Percentiles rank a stretch among this genome's conserved stretches.
phyloP scores from a whole-genome alignment of 2,797 vertebrate genomes.

The Microhierax caerulescens region DNA sequence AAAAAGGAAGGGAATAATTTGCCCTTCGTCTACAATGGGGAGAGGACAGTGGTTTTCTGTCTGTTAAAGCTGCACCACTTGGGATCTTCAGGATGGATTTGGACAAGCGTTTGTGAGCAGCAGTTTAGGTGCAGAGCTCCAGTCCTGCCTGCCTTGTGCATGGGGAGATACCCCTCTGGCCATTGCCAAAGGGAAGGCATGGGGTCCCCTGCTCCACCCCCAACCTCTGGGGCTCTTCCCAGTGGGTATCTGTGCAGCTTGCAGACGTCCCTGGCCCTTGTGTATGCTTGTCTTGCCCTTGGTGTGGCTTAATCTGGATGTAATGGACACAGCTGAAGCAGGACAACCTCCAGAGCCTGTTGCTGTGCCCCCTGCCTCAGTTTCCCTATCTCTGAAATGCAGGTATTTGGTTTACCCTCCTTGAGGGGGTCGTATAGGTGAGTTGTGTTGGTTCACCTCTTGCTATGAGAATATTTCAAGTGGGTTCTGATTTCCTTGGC shows the following conservation, averaged over 20 bases:
- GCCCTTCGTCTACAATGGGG: background rate
- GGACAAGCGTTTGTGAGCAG: background rate
- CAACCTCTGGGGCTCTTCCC: background rate
- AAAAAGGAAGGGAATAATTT: background rate
- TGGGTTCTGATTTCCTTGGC: background rate
- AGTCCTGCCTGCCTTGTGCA: background rate
- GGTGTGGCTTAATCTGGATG: background rate
- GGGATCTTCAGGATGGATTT: background rate
- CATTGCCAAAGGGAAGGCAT: background rate
- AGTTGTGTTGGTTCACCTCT: background rate
- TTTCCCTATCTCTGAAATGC: background rate
- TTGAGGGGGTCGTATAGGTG: background rate
- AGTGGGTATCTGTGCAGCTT: background rate
- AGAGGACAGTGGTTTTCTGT: background rate
- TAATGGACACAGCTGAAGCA: background rate
- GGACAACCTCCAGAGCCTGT: background rate
- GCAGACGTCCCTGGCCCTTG: accelerated
- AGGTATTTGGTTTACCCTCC: background rate
- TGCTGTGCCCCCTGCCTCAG: background rate
- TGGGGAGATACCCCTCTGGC: too few species aligned
- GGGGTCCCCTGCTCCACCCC: background rate
- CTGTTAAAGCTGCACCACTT: background rate
- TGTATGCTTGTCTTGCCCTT: background rate
- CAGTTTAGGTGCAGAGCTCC: background rate
- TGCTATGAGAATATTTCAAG: background rate